Percentiles rank a stretch among this genome's conserved stretches.
Evolutionary conservation across 2,888 invertebrate genomes (phyloP).

Genomic region (Luperina nickerlii): DNA sequence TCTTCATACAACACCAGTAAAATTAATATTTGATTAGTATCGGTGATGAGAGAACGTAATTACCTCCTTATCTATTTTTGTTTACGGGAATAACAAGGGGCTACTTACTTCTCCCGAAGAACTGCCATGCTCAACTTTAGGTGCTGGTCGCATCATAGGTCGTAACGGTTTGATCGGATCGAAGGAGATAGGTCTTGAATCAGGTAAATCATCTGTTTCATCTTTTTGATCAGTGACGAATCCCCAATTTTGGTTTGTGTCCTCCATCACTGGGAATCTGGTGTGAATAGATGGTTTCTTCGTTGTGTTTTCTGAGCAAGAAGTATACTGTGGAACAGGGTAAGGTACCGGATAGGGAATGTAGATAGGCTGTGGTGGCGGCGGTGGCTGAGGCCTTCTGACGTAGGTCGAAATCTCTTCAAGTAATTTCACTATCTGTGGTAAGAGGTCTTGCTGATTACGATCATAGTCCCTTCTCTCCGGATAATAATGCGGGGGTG

Average conservation of each 20-base stretch:
- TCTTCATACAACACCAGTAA: conserved; percentile 15
- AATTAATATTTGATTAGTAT: conserved; percentile 34
- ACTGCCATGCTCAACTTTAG: conserved; percentile 73
- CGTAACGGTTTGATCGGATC: conserved; percentile 68
- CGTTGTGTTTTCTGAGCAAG: conserved; percentile 66
- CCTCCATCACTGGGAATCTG: conserved; percentile 78
- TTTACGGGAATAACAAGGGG: conserved; percentile 11
- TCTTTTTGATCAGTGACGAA: conserved; percentile 67
- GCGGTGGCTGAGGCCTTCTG: conserved; percentile 70
- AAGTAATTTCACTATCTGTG: conserved; percentile 77
- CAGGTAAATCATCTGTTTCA: conserved; percentile 69
- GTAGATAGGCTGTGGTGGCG: conserved; percentile 81
- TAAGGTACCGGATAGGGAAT: conserved; percentile 80
- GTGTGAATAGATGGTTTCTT: conserved; percentile 64
- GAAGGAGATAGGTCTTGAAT: conserved; percentile 82
- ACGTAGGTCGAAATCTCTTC: conserved; percentile 79
- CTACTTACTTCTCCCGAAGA: conserved; percentile 66
- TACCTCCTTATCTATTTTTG: neutral
- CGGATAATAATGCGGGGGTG: conserved; percentile 70
- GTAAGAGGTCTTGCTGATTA: conserved; percentile 75
- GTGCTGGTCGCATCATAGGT: conserved; percentile 66
- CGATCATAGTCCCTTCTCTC: conserved; percentile 76
- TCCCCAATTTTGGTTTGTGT: conserved; percentile 81
- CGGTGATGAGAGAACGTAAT: conserved; percentile 21
- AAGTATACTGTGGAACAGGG: conserved; percentile 69